These are phyloP conservation scores for Perdita meconis DNA, from an alignment of 2,888 invertebrate species.

Conservation along the genomic window DNA sequence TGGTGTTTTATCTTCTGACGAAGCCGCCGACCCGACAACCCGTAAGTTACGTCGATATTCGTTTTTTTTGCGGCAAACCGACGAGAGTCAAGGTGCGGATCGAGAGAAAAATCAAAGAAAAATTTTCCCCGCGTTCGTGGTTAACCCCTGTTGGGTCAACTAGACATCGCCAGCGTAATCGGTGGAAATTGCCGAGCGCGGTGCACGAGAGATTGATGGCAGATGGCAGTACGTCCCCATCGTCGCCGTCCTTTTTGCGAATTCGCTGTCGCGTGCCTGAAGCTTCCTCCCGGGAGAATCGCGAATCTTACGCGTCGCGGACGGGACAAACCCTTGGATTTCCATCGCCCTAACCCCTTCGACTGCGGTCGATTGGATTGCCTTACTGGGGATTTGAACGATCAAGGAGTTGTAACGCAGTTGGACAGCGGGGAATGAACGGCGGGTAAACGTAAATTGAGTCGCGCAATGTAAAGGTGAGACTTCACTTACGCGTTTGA, in stretches of 20 bases:
- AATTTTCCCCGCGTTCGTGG: background rate
- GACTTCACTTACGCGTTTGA: too few relatives aligned
- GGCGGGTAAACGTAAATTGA: too few relatives aligned
- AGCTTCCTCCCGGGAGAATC: conserved; percentile 30
- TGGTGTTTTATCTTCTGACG: conserved; percentile 4
- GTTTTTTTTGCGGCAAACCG: too few relatives aligned
- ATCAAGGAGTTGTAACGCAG: too few relatives aligned
- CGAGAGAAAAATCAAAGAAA: background rate
- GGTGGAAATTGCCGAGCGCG: background rate
- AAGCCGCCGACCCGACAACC: too few relatives aligned
- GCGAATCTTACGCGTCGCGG: conserved; percentile 36
- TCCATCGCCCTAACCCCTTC: too few relatives aligned
- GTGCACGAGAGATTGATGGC: conserved; percentile 1
- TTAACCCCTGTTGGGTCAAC: conserved; percentile 13
- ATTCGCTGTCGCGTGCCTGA: conserved; percentile 74
- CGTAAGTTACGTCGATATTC: too few relatives aligned
- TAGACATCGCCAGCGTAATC: background rate
- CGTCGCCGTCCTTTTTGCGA: conserved; percentile 67
- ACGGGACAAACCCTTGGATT: background rate
- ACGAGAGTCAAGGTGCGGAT: too few relatives aligned
- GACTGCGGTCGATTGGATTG: too few relatives aligned
- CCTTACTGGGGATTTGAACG: too few relatives aligned
- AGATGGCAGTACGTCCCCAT: conserved; percentile 15
- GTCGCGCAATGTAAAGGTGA: too few relatives aligned
- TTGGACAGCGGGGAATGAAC: too few relatives aligned